Evolutionary conservation across 2,888 invertebrate genomes (phyloP).

Genomic region (Iselma pallidipennis): DNA sequence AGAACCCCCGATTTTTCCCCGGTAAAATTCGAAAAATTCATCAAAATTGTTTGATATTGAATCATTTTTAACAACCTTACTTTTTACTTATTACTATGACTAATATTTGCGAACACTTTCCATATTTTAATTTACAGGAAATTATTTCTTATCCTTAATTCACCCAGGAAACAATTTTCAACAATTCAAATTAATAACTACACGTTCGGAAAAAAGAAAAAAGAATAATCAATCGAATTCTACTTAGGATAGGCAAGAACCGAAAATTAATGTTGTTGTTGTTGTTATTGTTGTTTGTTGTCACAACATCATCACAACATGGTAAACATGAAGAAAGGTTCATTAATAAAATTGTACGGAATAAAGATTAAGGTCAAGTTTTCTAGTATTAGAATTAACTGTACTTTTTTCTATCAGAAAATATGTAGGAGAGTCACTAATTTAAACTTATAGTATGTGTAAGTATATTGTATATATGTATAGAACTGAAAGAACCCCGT

Average conservation of each 20-base stretch:
- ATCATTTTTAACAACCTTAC: too few species aligned
- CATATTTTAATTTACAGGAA: slow-evolving; percentile 22
- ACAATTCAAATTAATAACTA: slow-evolving; percentile 12
- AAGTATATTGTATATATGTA: slow-evolving; percentile 27
- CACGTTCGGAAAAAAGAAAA: slow-evolving; percentile 5
- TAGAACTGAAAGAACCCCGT: slow-evolving; percentile 33
- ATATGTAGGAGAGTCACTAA: neutral
- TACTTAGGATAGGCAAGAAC: too few species aligned
- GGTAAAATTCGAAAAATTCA: too few species aligned
- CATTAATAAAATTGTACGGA: slow-evolving; percentile 13
- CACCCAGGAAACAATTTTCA: slow-evolving; percentile 18
- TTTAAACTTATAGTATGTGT: neutral
- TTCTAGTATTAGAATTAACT: neutral
- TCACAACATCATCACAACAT: neutral
- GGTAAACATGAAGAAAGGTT: slow-evolving; percentile 4
- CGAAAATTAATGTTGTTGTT: neutral
- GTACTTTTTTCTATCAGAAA: neutral
- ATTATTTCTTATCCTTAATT: too few species aligned
- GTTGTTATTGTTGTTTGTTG: neutral
- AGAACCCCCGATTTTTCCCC: too few species aligned
- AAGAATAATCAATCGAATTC: neutral
- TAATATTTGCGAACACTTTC: slow-evolving; percentile 22
- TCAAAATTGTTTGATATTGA: neutral
- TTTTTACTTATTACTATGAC: slow-evolving; percentile 22
- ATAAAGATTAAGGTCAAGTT: slow-evolving; percentile 4